phyloP scores from a whole-genome alignment of 2,888 invertebrate genomes.

The Notodonta dromedarius region DNA sequence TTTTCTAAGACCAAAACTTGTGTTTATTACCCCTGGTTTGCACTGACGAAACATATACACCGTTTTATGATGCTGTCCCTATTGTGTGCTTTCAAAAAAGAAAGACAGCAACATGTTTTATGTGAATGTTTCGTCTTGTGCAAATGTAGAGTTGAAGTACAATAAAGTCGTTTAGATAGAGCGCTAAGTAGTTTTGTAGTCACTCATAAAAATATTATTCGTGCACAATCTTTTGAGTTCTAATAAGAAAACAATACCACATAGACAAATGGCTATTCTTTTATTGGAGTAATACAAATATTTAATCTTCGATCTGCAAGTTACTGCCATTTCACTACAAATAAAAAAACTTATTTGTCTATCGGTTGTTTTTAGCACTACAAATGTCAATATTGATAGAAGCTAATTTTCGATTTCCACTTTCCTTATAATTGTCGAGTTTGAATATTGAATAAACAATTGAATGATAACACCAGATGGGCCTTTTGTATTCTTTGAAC shows the following conservation, averaged over 20 bases:
- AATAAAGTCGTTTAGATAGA: neutral
- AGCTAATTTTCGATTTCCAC: constrained; percentile 2
- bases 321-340: neutral
- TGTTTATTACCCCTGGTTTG: neutral
- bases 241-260: neutral
- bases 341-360: neutral
- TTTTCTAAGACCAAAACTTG: neutral
- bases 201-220: neutral
- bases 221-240: neutral
- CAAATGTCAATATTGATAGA: constrained; percentile 8
- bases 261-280: neutral
- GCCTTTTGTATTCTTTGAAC: constrained; percentile 11
- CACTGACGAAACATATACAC: no score
- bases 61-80: no score
- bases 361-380: neutral
- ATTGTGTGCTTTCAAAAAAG: no score
- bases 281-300: neutral
- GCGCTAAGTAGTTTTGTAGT: neutral
- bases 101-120: no score
- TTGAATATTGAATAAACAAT: neutral
- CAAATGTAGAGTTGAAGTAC: neutral
- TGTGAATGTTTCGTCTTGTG: no score
- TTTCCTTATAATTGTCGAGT: neutral
- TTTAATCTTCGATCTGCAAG: neutral
- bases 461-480: constrained; percentile 11